Evolutionary conservation across 1,140 invertebrate species (phyloP).

Genomic region (Monochamus saltuarius): DNA sequence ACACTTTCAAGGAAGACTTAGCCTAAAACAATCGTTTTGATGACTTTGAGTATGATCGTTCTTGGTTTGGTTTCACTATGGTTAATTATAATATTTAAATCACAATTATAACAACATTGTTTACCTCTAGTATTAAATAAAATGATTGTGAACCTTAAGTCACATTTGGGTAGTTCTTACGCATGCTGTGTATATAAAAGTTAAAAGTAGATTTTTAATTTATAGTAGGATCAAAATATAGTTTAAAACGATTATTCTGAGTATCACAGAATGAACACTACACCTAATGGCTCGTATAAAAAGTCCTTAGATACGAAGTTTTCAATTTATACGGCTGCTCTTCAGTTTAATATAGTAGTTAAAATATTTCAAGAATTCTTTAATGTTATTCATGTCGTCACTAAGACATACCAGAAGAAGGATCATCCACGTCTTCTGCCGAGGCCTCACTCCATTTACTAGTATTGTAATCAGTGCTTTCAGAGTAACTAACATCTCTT

Average conservation of each 20-base stretch:
- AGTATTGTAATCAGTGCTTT: slow-evolving; percentile 29
- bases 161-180: slow-evolving; percentile 28
- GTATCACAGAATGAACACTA: slow-evolving; percentile 54
- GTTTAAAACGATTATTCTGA: slow-evolving; percentile 47
- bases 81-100: slow-evolving; percentile 1
- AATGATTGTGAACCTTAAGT: slow-evolving; percentile 40
- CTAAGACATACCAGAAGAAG: slow-evolving; percentile 56
- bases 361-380: not conserved
- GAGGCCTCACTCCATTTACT: slow-evolving; percentile 31
- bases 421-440: slow-evolving; percentile 50
- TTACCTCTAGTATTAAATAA: slow-evolving; percentile 16
- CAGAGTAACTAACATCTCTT: slow-evolving; percentile 18
- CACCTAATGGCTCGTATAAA: slow-evolving; percentile 53
- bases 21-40: not conserved
- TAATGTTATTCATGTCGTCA: slow-evolving; percentile 25
- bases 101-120: slow-evolving; percentile 3
- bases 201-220: slow-evolving; percentile 29
- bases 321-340: slow-evolving; percentile 18
- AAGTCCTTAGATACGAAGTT: slow-evolving; percentile 46
- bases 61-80: slow-evolving; percentile 4
- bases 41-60: not conserved
- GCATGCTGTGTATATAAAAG: slow-evolving; percentile 31
- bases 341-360: slow-evolving; percentile 16
- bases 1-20: slow-evolving; percentile 24
- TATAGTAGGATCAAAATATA: slow-evolving; percentile 39